Evolutionary conservation across 2,797 vertebrate species (phyloP), one percentile per base, ranked within the genome.

Genomic region (Malurus leucopterus): DNA sequence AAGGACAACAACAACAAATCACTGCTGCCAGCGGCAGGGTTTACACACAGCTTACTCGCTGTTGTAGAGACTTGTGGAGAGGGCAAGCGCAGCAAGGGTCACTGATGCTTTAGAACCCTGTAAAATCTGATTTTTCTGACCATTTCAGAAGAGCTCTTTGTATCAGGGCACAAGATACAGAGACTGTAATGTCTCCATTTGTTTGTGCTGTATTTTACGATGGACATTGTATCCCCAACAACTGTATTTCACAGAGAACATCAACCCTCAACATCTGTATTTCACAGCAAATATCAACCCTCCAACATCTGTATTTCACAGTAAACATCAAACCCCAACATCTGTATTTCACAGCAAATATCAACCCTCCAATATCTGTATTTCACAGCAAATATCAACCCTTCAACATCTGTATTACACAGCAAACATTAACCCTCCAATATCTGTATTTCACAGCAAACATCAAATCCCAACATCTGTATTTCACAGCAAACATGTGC

Each of bases 141-240:
- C 27, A 1, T 22, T 55, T 55, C 23, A 55, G 55, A 30, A n/a
- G 16, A 70, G 41, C 32, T 41, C 0, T 0, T 24, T 0, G 1
- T 44, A 19, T 2, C 8, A 7, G 29, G 36, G 50, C 44, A n/a
- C 46, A 36, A 53, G 26, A 67, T 57, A n/a, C 14, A 1, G 34
- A 3, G 46, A 9, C 32, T 9, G 27, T 2, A 46, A 36, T 0
- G 0, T 1, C 40, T 43, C 61, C 22, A 21, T 49, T 29, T 27
- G 44, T 5, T 46, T 14, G 30, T 3, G 9, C 32, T 24, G 41
- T 4, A 1, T 53, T 59, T 62, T 3, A 0, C 4, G 2, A 30
- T 19, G 32, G 43, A 27, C 12, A 4, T 2, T 15, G 2, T 4
- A 23, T 23, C 17, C 36, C 3, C 0, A 40, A 30, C 13, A 55